These are phyloP conservation scores for Garrulus glandarius DNA, from an alignment of 2,797 vertebrate species.

Conservation along the genomic window DNA sequence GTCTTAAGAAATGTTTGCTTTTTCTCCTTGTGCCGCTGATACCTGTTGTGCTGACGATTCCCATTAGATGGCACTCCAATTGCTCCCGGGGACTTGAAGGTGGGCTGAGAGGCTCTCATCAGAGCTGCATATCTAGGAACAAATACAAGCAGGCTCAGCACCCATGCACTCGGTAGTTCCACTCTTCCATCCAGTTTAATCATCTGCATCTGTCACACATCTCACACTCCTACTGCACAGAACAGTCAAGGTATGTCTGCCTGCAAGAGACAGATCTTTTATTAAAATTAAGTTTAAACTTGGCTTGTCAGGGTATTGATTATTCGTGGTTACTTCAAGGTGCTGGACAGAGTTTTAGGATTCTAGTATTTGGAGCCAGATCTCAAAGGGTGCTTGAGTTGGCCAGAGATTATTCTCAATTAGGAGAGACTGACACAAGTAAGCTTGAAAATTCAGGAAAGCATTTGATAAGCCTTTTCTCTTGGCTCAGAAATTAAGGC, in stretches of 20 bases:
- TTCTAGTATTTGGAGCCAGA: background rate
- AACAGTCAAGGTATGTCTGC: background rate
- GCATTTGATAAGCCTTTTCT: background rate
- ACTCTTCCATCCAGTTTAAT: background rate
- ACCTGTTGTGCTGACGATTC: constrained; percentile 76
- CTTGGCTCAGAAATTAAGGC: background rate
- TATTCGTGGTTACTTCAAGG: background rate
- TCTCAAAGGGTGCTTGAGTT: background rate
- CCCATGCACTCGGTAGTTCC: background rate
- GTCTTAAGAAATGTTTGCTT: background rate
- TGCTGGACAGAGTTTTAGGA: background rate
- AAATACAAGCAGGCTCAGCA: constrained; percentile 23
- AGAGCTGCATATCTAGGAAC: constrained; percentile 78
- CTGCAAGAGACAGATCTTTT: background rate
- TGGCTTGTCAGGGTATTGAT: background rate
- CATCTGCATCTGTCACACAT: background rate
- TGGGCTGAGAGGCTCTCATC: constrained; percentile 69
- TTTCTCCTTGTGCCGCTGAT: background rate
- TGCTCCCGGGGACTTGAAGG: constrained; percentile 45
- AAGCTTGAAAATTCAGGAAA: background rate
- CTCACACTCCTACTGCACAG: background rate
- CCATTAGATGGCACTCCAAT: constrained; percentile 56
- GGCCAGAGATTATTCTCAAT: background rate
- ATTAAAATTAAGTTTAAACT: background rate
- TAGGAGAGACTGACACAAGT: background rate